Conservation (phyloP, 2,888 invertebrate genomes). For the Antheraea yamamai region DNA sequence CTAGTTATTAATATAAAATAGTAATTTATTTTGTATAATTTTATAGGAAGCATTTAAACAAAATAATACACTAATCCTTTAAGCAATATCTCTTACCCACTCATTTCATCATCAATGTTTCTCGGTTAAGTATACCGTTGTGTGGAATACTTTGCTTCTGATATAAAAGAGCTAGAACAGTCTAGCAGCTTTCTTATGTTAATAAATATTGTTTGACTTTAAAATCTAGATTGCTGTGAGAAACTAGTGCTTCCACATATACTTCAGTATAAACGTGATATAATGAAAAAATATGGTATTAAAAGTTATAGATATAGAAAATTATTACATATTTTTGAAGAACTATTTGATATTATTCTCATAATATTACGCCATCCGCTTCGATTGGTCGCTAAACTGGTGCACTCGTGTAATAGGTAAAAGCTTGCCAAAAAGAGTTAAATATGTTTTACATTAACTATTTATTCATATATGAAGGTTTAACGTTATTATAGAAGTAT, state of each 20-base stretch:
- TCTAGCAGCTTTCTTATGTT: background rate
- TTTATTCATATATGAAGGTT: background rate
- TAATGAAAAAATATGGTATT: background rate
- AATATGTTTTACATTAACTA: background rate
- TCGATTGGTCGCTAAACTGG: background rate
- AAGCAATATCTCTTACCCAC: background rate
- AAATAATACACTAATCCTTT: background rate
- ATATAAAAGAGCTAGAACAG: background rate
- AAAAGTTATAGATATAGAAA: background rate
- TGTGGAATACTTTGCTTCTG: background rate
- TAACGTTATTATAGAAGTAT: background rate
- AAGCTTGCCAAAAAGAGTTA: background rate
- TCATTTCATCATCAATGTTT: background rate
- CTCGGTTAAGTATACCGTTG: background rate
- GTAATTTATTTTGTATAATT: background rate
- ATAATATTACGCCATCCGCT: background rate
- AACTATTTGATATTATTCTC: background rate
- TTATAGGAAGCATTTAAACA: background rate
- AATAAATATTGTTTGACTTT: background rate
- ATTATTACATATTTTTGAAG: background rate
- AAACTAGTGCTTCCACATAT: background rate
- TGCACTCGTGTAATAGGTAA: background rate
- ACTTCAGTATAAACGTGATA: background rate
- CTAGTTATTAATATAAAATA: no score
- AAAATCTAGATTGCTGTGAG: background rate